Conservation (phyloP, 2,888 invertebrate species). For the Eurytoma californica region DNA sequence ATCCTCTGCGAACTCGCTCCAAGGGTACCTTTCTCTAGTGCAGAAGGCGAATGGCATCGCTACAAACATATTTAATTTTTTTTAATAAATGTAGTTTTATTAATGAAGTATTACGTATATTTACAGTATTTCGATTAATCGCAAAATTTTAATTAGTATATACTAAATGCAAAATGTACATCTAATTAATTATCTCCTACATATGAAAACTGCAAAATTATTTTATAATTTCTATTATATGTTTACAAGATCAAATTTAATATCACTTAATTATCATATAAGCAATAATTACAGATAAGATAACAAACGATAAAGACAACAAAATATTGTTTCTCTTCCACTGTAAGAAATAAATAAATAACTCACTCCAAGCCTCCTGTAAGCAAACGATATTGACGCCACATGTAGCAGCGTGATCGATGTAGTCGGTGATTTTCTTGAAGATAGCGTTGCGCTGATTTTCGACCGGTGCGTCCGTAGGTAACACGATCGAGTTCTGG, state of each 20-base stretch:
- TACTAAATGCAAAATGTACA: too few species aligned
- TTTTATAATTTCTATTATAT: too few species aligned
- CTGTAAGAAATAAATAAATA: background rate
- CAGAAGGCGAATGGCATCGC: slow-evolving; percentile 99
- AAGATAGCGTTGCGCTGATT: slow-evolving; percentile 88
- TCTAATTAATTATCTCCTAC: too few species aligned
- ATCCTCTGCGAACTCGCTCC: slow-evolving; percentile 96
- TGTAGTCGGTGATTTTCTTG: slow-evolving; percentile 83
- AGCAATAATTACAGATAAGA: too few species aligned
- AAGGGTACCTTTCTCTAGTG: slow-evolving; percentile 93
- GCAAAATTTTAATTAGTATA: too few species aligned
- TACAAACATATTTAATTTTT: slow-evolving; percentile 67
- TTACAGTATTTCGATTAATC: too few species aligned
- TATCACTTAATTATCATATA: slow-evolving; percentile 56
- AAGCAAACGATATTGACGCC: slow-evolving; percentile 93
- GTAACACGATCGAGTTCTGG: slow-evolving; percentile 89
- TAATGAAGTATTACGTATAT: too few species aligned
- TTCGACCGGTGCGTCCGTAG: slow-evolving; percentile 83
- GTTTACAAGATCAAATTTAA: too few species aligned
- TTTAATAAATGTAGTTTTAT: too few species aligned
- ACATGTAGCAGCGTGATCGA: slow-evolving; percentile 85
- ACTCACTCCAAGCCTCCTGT: slow-evolving; percentile 97
- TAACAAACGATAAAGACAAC: background rate
- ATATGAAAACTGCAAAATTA: too few species aligned
- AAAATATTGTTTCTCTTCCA: background rate